Conservation (phyloP, 2,888 invertebrate species). For the Lasioglossum malachurum region DNA sequence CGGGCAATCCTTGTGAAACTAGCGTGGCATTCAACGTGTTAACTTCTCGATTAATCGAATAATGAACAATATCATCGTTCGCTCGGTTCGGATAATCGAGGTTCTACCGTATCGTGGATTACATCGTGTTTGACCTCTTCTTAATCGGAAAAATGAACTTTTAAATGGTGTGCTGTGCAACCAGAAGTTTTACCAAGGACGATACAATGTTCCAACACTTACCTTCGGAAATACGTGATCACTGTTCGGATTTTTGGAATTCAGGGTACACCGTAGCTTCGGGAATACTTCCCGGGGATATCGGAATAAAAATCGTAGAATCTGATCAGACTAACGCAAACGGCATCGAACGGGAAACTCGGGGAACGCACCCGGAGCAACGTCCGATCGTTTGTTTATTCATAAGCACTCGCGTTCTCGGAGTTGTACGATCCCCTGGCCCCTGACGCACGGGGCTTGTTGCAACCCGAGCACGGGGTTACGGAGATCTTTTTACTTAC, state of each 20-base stretch:
- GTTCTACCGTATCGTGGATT: neutral
- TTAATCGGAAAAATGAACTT: too few species aligned
- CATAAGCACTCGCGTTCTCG: conserved; percentile 38
- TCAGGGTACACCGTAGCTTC: neutral
- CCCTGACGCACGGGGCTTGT: conserved; percentile 17
- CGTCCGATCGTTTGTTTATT: conserved; percentile 36
- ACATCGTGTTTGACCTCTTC: too few species aligned
- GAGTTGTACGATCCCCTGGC: neutral
- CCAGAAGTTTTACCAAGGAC: too few species aligned
- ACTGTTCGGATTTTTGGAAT: neutral
- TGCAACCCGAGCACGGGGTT: neutral
- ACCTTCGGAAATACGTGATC: too few species aligned
- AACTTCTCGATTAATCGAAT: too few species aligned
- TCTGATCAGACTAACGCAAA: neutral
- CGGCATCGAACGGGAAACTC: conserved; percentile 14
- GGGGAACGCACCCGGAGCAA: neutral
- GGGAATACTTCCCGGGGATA: neutral
- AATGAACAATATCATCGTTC: too few species aligned
- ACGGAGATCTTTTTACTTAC: conserved; percentile 32
- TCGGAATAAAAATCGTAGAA: neutral
- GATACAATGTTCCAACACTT: too few species aligned
- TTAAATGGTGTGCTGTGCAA: too few species aligned
- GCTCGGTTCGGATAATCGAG: too few species aligned
- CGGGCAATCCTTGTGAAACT: too few species aligned
- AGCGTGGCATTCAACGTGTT: too few species aligned